Percentiles rank a stretch among this genome's conserved stretches.
Conservation (phyloP, 1,140 invertebrate species). For the Branchinecta lindahli region DNA sequence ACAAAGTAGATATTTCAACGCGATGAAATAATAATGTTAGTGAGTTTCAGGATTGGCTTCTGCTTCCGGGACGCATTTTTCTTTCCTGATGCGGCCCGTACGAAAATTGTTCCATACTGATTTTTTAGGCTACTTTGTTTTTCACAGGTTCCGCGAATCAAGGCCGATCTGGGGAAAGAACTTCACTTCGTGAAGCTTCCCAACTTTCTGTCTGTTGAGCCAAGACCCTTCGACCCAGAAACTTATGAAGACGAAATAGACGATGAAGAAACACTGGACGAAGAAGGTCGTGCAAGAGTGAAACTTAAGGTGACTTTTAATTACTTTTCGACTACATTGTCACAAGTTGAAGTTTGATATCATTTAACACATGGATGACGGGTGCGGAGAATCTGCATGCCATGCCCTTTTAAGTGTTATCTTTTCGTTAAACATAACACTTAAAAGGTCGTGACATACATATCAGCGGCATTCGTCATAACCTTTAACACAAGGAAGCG, state of each 20-base stretch:
- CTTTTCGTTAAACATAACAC: too few relatives aligned
- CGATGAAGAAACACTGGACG: constrained; percentile 93
- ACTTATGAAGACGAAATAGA: constrained; percentile 99
- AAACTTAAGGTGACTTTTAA: neutral
- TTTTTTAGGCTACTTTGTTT: neutral
- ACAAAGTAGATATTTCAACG: neutral
- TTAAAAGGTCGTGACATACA: too few relatives aligned
- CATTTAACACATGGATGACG: too few relatives aligned
- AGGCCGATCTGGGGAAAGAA: constrained; percentile 73
- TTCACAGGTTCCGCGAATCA: constrained; percentile 60
- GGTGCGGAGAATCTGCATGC: too few relatives aligned
- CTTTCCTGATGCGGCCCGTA: too few relatives aligned
- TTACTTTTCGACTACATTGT: too few relatives aligned
- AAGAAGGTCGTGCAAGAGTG: constrained; percentile 80
- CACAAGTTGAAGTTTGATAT: too few relatives aligned
- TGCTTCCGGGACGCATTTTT: too few relatives aligned
- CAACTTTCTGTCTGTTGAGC: constrained; percentile 81
- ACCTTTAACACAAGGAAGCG: too few relatives aligned
- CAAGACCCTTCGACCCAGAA: constrained; percentile 79
- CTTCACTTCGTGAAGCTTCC: constrained; percentile 89
- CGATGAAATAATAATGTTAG: neutral
- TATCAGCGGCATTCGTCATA: too few relatives aligned
- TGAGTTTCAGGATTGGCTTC: neutral
- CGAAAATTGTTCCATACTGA: neutral
- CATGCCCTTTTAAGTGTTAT: too few relatives aligned